Percentiles rank a stretch among this genome's conserved stretches.
phyloP scores from a whole-genome alignment of 92 coral and sea anemone genomes.

The Siderastrea radians region DNA sequence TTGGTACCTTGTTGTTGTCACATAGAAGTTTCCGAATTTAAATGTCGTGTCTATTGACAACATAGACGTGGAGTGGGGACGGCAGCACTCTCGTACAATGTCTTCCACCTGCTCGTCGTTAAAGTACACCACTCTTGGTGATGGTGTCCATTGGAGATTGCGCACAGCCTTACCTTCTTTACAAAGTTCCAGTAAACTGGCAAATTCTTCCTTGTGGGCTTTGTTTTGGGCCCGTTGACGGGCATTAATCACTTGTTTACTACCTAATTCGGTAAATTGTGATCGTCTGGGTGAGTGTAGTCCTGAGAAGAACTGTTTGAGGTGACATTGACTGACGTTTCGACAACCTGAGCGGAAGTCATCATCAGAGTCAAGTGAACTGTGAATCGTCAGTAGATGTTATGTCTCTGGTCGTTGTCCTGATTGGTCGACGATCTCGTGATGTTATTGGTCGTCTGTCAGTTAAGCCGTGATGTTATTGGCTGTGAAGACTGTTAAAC shows the following conservation, averaged over 20 bases:
- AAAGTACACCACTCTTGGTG: constrained; percentile 55
- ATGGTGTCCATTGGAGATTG: constrained; percentile 54
- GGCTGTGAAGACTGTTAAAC: too few relatives aligned
- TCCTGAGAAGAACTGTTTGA: too few relatives aligned
- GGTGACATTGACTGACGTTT: too few relatives aligned
- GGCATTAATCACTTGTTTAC: constrained; percentile 37
- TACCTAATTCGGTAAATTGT: too few relatives aligned
- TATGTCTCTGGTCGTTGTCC: too few relatives aligned
- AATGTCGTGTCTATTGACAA: constrained; percentile 9
- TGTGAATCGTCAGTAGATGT: too few relatives aligned
- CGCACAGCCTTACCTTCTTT: constrained; percentile 23
- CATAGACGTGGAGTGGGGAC: constrained; percentile 34
- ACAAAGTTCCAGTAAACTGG: not conserved
- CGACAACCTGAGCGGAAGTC: too few relatives aligned
- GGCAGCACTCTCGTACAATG: constrained; percentile 43
- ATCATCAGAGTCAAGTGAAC: too few relatives aligned
- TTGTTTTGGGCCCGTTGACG: not conserved
- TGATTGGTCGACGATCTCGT: too few relatives aligned
- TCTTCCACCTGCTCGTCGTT: constrained; percentile 38
- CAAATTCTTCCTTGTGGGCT: not conserved
- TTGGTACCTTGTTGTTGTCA: constrained; percentile 28
- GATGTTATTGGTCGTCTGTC: too few relatives aligned
- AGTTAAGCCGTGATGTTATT: too few relatives aligned
- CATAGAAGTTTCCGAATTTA: constrained; percentile 15
- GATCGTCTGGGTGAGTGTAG: too few relatives aligned